Evolutionary conservation across 2,797 vertebrate species (phyloP).

Genomic region (Cyclopterus lumpus): DNA sequence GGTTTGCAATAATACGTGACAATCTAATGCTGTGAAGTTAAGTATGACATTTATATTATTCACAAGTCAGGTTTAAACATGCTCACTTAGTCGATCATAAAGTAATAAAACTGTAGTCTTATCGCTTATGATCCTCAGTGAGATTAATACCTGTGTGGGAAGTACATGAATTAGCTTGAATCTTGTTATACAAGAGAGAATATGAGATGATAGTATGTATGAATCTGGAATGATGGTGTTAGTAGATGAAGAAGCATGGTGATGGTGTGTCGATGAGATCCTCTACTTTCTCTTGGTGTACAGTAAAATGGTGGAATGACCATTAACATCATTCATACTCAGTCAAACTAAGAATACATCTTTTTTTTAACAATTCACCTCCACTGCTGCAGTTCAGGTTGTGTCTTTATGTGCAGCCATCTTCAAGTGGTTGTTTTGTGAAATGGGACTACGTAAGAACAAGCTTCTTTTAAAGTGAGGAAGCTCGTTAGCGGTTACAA

Average conservation of each 20-base stretch:
- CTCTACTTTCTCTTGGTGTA: slow-evolving; percentile 19
- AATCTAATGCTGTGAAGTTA: slow-evolving; percentile 2
- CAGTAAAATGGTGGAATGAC: slow-evolving; percentile 28
- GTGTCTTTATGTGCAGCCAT: slow-evolving; percentile 17
- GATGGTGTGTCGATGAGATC: slow-evolving; percentile 10
- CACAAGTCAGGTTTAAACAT: not conserved
- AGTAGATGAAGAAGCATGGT: slow-evolving; percentile 42
- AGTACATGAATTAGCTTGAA: slow-evolving; percentile 19
- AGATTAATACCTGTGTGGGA: slow-evolving; percentile 16
- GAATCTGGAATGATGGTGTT: slow-evolving; percentile 37
- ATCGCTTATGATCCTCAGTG: slow-evolving; percentile 22
- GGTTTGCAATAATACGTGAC: slow-evolving; percentile 7
- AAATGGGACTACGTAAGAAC: not conserved
- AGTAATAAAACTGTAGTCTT: slow-evolving; percentile 1
- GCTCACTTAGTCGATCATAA: slow-evolving; percentile 26
- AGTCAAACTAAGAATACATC: slow-evolving; percentile 36
- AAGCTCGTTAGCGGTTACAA: not conserved
- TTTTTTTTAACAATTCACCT: slow-evolving; percentile 36
- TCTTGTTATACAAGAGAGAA: slow-evolving; percentile 21
- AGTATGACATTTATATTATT: slow-evolving; percentile 18
- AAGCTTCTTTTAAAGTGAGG: not conserved
- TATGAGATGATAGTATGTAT: slow-evolving; percentile 7
- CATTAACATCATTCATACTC: slow-evolving; percentile 36
- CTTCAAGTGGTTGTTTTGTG: not conserved
- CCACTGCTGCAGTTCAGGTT: slow-evolving; percentile 62